phyloP scores from a whole-genome alignment of 2,888 invertebrate genomes.

The Ctenicera cuprea region DNA sequence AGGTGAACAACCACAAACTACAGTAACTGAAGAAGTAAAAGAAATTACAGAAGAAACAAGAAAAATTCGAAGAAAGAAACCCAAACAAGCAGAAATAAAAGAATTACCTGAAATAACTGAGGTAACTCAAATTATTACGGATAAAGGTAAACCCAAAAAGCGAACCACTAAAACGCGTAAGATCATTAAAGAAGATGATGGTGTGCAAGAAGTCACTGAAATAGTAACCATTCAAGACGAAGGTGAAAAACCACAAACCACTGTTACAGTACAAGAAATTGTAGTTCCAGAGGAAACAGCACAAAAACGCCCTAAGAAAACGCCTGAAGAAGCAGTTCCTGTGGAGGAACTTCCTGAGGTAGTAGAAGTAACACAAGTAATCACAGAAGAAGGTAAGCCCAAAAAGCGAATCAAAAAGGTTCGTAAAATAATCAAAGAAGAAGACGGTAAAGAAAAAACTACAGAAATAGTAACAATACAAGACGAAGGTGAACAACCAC shows the following conservation, averaged over 20 bases:
- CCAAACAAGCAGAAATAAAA: slow-evolving; percentile 58
- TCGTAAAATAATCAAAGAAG: slow-evolving; percentile 67
- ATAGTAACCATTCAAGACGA: slow-evolving; percentile 61
- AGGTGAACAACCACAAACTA: slow-evolving; percentile 54
- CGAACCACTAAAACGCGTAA: slow-evolving; percentile 27
- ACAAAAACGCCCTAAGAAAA: slow-evolving; percentile 24
- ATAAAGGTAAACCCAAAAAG: slow-evolving; percentile 66
- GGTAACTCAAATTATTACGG: slow-evolving; percentile 63
- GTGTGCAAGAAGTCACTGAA: slow-evolving; percentile 46
- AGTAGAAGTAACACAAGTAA: slow-evolving; percentile 61
- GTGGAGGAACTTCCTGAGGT: slow-evolving; percentile 64
- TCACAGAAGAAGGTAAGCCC: slow-evolving; percentile 60
- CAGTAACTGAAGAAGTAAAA: slow-evolving; percentile 61
- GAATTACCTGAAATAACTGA: slow-evolving; percentile 67
- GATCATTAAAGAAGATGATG: slow-evolving; percentile 50
- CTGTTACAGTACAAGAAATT: slow-evolving; percentile 63
- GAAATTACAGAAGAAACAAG: slow-evolving; percentile 35
- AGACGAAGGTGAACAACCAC: slow-evolving; percentile 64
- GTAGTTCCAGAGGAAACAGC: slow-evolving; percentile 63
- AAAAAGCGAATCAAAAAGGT: slow-evolving; percentile 64
- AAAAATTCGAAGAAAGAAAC: slow-evolving; percentile 38
- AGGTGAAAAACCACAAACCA: slow-evolving; percentile 67
- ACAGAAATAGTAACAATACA: slow-evolving; percentile 64
- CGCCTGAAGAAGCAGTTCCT: slow-evolving; percentile 59
- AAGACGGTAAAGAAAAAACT: slow-evolving; percentile 60